Percentiles rank a stretch among this genome's conserved stretches.
Conservation (phyloP, 2,113 vertebrate genomes). For the Heloderma charlesbogerti region DNA sequence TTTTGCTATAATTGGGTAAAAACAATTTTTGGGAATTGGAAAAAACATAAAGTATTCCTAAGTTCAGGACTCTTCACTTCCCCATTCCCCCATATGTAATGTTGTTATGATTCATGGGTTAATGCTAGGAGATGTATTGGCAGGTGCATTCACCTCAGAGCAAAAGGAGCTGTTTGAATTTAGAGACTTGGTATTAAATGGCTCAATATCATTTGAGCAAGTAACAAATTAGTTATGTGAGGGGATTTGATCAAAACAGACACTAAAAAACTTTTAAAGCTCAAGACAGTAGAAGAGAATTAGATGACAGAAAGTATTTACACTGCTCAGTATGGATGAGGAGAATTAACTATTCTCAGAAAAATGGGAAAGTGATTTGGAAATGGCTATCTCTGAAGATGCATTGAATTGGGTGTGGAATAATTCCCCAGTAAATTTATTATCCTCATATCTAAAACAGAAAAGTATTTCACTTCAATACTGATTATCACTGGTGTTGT, state of each 20-base stretch:
- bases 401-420: neutral
- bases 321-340: neutral
- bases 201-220: neutral
- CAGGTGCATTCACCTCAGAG: neutral
- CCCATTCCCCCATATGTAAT: neutral
- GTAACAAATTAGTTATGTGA: neutral
- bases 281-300: neutral
- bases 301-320: neutral
- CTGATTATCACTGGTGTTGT: neutral
- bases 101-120: neutral
- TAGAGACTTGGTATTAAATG: neutral
- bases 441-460: neutral
- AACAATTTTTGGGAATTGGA: neutral
- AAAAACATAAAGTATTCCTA: neutral
- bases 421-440: neutral
- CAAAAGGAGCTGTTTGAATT: neutral
- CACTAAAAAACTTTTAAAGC: neutral
- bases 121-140: neutral
- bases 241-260: neutral
- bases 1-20: neutral
- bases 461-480: neutral
- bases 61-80: neutral
- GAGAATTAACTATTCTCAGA: neutral
- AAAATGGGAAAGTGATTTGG: neutral
- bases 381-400: neutral